Percentiles rank a stretch among this genome's conserved stretches.
Evolutionary conservation across 2,888 invertebrate species (phyloP).

Genomic region (Odontomyia ornata): DNA sequence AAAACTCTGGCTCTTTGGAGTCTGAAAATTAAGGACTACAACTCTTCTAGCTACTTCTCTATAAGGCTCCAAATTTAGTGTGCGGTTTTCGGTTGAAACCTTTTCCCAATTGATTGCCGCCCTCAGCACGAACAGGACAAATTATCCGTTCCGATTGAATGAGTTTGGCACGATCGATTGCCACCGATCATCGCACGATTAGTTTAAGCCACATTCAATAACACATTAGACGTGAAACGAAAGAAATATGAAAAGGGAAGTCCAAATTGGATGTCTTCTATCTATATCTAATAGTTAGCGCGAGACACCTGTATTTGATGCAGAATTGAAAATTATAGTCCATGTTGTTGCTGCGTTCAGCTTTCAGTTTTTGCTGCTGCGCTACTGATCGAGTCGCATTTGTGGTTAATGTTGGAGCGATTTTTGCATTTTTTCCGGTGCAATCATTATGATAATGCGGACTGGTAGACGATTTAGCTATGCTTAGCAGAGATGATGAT

Average conservation of each 20-base stretch:
- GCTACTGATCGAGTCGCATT: neutral
- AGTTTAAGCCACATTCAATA: neutral
- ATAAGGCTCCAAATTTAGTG: neutral
- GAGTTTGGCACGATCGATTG: constrained; percentile 20
- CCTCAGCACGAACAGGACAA: neutral
- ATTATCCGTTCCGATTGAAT: constrained; percentile 16
- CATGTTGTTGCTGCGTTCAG: neutral
- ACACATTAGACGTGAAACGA: too few species aligned
- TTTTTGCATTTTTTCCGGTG: neutral
- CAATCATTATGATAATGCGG: neutral
- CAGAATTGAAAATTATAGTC: neutral
- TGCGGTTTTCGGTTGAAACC: neutral
- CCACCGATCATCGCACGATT: constrained; percentile 21
- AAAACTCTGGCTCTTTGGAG: too few species aligned
- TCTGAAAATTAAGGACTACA: too few species aligned
- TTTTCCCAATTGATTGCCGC: neutral
- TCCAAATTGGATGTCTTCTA: constrained; percentile 21
- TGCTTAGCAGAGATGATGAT: neutral
- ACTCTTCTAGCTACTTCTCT: neutral
- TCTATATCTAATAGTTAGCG: constrained; percentile 6
- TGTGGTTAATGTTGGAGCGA: neutral
- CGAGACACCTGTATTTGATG: constrained; percentile 6
- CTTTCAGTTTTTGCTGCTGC: too few species aligned
- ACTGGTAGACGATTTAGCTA: neutral
- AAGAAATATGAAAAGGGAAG: too few species aligned